These are phyloP conservation scores for Chironomus riparius DNA, from an alignment of 2,888 invertebrate species.

Conservation along the genomic window DNA sequence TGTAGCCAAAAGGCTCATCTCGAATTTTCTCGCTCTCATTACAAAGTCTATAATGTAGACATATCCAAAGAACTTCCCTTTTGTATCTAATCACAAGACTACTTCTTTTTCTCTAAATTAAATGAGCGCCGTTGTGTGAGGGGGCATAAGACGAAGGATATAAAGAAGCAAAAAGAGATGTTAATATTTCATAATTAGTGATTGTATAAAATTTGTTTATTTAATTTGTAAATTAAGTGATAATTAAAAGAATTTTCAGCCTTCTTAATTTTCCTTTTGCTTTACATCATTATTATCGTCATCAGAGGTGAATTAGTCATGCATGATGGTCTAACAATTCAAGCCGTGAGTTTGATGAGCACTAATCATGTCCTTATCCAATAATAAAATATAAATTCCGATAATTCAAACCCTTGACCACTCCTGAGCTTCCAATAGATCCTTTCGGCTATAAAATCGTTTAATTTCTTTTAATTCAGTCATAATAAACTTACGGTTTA, in stretches of 20 bases:
- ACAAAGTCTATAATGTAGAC: no score
- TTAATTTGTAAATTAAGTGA: conserved; percentile 23
- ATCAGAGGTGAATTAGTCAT: neutral
- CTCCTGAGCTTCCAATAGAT: neutral
- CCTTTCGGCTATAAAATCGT: conserved; percentile 17
- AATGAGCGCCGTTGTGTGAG: neutral
- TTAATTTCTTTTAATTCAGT: neutral
- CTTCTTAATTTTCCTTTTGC: neutral
- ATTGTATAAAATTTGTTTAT: conserved; percentile 12
- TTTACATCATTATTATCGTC: neutral
- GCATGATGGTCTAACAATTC: neutral
- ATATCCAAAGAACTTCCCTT: no score
- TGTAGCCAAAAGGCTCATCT: no score
- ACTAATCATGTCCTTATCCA: neutral
- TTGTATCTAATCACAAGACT: no score
- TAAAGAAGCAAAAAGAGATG: conserved; percentile 5
- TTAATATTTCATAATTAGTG: conserved; percentile 20
- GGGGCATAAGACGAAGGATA: neutral
- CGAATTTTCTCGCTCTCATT: no score
- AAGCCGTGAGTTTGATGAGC: neutral
- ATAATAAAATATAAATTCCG: no score
- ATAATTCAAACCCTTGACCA: no score
- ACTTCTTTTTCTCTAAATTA: neutral
- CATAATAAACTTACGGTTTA: neutral
- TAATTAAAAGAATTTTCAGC: conserved; percentile 18